Evolutionary conservation across 2,113 vertebrate species (phyloP), one percentile per base, ranked within the genome.

Genomic region (Aptenodytes patagonicus): DNA sequence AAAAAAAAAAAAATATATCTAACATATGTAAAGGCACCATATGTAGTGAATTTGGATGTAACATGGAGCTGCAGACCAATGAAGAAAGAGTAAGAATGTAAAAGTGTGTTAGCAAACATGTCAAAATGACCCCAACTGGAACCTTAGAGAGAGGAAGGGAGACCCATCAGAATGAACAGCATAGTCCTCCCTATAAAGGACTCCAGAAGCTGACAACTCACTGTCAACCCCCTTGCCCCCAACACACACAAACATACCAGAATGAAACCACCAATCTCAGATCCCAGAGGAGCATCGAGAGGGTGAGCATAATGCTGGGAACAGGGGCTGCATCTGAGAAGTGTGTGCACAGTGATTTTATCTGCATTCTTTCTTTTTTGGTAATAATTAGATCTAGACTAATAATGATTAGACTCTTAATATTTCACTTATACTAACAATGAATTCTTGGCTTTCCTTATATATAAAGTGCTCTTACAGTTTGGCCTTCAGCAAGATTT

Each of bases 211-310:
- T 32, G 17, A 46, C 9, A 64, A 18, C 11, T 52, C 40, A n/a
- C 9, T 12, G 2, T 19, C 29, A 57, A 4, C 2, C 2, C 34
- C 16, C 10, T 69, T 0, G 0, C 11, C 4, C 7, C 7, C 13
- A 52, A 28, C 9, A 34, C 18, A 42, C 7, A 38, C 7, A 4
- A 22, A 21, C 2, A 17, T 2, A 19, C 15, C 22, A 71, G 62
- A 62, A 57, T 10, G 6, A 40, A 87, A 46, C 9, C 40, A n/a
- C 6, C 13, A 32, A 14, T 5, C 4, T 55, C 24, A 17, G 21
- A 24, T 11, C 14, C 24, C 13, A 66, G 29, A 68, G 14, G 7
- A 42, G 4, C 16, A 13, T 9, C 3, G 0, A 10, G 8, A 55
- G 5, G 3, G 21, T 42, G 18, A 31, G 2, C 17, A 12, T 20